Percentiles rank a stretch among this genome's conserved stretches.
phyloP scores from a whole-genome alignment of 2,797 vertebrate genomes.

The Muscicapa comitata region DNA sequence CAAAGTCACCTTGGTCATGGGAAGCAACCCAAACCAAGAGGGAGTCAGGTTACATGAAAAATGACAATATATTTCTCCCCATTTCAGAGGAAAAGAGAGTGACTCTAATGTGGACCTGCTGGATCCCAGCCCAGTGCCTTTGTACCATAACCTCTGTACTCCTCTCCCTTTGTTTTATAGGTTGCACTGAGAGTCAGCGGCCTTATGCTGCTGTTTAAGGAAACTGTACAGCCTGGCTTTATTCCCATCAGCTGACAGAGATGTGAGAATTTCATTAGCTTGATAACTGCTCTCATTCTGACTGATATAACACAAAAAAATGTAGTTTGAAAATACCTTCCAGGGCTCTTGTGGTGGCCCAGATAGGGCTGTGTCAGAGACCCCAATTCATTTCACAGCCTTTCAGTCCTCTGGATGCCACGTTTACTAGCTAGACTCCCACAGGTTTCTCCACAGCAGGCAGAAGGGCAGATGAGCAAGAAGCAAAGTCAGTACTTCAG shows the following conservation, averaged over 20 bases:
- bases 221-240: background rate
- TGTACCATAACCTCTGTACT: background rate
- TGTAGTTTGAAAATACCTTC: constrained; percentile 46
- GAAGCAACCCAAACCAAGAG: background rate
- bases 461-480: constrained; percentile 3
- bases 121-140: background rate
- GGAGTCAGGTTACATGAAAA: accelerated
- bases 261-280: constrained; percentile 23
- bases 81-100: background rate
- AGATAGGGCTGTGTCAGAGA: constrained; percentile 41
- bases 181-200: background rate
- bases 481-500: background rate
- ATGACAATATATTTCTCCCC: background rate
- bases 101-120: background rate
- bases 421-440: background rate
- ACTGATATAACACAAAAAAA: background rate
- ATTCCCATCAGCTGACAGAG: constrained; percentile 15
- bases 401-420: constrained; percentile 5
- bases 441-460: background rate
- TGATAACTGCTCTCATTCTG: constrained; percentile 20
- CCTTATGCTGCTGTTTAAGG: background rate
- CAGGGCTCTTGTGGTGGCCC: constrained; percentile 29
- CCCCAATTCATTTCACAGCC: constrained; percentile 35
- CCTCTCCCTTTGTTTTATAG: background rate
- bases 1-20: accelerated